A percentile compares a stretch with the other conserved stretches of the same genome.
phyloP scores from a whole-genome alignment of 64 coral and sea anemone genomes.

The Pocillopora damicornis region DNA sequence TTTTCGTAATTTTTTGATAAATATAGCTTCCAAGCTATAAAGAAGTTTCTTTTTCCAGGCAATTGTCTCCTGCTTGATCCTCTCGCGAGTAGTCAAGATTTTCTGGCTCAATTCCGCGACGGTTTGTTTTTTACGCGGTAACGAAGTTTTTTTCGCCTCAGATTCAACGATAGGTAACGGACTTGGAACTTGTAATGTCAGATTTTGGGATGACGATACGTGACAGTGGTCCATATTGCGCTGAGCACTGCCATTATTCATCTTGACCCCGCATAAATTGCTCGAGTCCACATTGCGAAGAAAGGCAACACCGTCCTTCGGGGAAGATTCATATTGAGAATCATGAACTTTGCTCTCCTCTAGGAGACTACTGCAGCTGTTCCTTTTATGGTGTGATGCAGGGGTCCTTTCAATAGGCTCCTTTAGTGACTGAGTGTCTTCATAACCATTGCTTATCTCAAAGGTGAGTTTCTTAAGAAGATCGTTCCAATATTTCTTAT shows the following conservation, averaged over 20 bases:
- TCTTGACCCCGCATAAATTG: background rate
- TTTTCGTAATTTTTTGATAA: conserved; percentile 24
- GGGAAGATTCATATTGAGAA: background rate
- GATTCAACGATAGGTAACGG: background rate
- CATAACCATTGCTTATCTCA: background rate
- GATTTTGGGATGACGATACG: background rate
- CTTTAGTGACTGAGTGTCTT: background rate
- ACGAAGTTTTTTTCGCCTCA: background rate
- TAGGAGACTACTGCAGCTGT: background rate
- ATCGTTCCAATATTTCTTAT: background rate
- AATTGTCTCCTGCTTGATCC: conserved; percentile 28
- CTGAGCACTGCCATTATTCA: background rate
- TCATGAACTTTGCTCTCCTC: background rate
- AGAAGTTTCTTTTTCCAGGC: conserved; percentile 43
- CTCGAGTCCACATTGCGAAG: background rate
- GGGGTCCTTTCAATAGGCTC: background rate
- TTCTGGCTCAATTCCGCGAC: conserved; percentile 24
- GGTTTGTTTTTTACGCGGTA: conserved; percentile 4
- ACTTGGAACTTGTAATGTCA: background rate
- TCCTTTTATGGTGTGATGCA: background rate
- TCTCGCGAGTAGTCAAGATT: conserved; percentile 13
- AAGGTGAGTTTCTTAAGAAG: background rate
- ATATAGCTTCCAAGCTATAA: conserved; percentile 11
- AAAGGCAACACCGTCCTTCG: background rate
- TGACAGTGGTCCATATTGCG: background rate